Conservation (phyloP, 2,113 vertebrate genomes). For the Mormyrus iriodes region DNA sequence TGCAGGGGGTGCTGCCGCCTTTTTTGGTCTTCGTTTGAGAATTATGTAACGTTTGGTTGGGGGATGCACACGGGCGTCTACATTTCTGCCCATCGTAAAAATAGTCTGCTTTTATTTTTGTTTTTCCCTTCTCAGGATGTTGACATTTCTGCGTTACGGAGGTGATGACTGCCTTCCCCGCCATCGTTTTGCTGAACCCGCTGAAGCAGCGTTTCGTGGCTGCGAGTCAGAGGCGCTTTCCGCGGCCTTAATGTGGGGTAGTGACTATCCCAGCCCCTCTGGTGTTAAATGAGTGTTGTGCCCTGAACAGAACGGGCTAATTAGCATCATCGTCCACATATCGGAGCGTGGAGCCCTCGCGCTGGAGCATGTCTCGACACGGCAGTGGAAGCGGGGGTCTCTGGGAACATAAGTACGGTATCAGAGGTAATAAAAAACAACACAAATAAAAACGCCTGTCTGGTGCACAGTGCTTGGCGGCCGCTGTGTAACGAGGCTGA, state of each 20-base stretch:
- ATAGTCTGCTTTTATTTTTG: background rate
- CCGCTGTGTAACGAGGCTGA: constrained; percentile 8
- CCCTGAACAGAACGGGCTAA: constrained; percentile 76
- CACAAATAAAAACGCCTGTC: constrained; percentile 11
- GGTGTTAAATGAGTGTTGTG: constrained; percentile 74
- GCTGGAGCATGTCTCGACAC: constrained; percentile 24
- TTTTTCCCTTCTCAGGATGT: background rate
- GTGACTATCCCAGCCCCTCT: constrained; percentile 71
- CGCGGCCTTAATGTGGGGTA: constrained; percentile 39
- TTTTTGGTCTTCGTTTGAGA: background rate
- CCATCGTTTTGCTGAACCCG: constrained; percentile 54
- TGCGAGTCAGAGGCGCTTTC: background rate
- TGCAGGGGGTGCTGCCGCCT: background rate
- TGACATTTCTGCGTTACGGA: background rate
- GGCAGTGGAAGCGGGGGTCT: constrained; percentile 28
- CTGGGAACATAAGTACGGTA: constrained; percentile 26
- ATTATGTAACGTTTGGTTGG: background rate
- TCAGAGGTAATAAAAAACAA: constrained; percentile 16
- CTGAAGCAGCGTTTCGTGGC: background rate
- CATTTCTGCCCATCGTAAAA: background rate
- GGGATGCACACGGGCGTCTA: background rate
- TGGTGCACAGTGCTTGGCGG: constrained; percentile 1
- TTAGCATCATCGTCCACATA: constrained; percentile 74
- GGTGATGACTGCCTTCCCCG: constrained; percentile 47
- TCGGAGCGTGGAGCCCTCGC: constrained; percentile 56